Base-by-base conservation (phyloP, 1,140 invertebrate genomes). In the Maniola jurtina region DNA sequence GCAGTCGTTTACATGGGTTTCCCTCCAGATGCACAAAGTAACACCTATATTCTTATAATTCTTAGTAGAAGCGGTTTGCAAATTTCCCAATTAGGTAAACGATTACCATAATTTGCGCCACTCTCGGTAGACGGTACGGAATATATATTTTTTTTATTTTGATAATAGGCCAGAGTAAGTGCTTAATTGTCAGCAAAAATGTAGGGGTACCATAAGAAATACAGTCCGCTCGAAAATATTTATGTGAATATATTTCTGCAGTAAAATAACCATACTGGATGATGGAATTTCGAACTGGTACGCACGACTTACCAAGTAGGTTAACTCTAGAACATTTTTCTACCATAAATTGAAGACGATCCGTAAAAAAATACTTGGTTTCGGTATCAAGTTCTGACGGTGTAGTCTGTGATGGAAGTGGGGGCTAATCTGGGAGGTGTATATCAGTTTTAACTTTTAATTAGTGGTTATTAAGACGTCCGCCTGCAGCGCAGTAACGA, bases 41-140 rank as follows among this genome's bases (percentile, higher is more conserved):
- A 55, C 10, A 55, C 25, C 10, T 52, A 16, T 16, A 52, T 52
- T 45, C 42, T 8, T 25, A 52, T 14, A 59, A 7, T 61, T 55
- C 61, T 63, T 16, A 8, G 61, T 61, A 61, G 47, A 14, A 63
- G 36, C 36, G 15, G 52, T 55, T 14, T 55, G 48, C 25, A 57
- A 36, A 57, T 57, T 38, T 40, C 35, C 54, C 52, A 45, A 54
- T 54, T 63, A 63, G 42, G 42, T 45, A 45, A 33, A 56, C 50
- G 52, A 63, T 63, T 56, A 64, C 25, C 54, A 57, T 64, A 64
- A 57, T 64, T 64, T 64, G 6, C 38, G 35, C 35, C 16, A 14
- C 14, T 14, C 40, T 25, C 25, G 6, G 40, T 57, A 25, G 36
- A 35, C 16, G 5, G 58, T 15, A 54, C 9, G 15, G 35, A n/a